Conservation (phyloP, 2,797 vertebrate genomes). For the Prunella strophiata region DNA sequence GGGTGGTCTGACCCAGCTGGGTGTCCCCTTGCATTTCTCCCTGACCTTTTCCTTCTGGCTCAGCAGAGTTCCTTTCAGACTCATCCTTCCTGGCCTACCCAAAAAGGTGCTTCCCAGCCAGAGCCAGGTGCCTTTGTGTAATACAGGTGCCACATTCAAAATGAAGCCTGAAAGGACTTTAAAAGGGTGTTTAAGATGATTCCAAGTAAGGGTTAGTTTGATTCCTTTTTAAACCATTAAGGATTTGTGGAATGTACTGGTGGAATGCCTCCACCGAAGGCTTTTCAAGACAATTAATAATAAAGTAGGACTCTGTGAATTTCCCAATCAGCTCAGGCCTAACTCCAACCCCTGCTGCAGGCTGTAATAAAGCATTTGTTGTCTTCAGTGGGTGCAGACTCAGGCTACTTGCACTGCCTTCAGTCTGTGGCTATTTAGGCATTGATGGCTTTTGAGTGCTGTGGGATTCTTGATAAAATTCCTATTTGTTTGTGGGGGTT, state of each 20-base stretch:
- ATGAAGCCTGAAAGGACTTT: not conserved
- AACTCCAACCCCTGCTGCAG: not conserved
- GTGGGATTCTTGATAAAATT: not conserved
- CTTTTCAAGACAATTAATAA: not conserved
- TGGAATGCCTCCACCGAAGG: not conserved
- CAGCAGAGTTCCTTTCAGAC: not conserved
- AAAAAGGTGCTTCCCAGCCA: not conserved
- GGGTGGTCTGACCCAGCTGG: not conserved
- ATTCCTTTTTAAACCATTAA: not conserved
- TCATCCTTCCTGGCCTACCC: not conserved
- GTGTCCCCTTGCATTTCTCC: not conserved
- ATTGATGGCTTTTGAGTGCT: not conserved
- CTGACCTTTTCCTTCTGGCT: not conserved
- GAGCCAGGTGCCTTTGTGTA: not conserved
- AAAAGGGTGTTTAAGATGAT: not conserved
- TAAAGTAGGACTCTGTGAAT: not conserved
- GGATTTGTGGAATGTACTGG: not conserved
- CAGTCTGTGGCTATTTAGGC: not conserved
- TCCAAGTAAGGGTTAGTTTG: not conserved
- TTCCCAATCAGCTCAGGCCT: not conserved
- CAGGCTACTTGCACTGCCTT: not conserved
- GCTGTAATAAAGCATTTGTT: not conserved
- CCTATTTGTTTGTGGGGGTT: not conserved
- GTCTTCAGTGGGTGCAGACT: not conserved
- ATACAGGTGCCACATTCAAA: not conserved